Percentiles rank a stretch among this genome's conserved stretches.
phyloP scores from a whole-genome alignment of 2,797 vertebrate genomes.

The Anolis apletophallus region DNA sequence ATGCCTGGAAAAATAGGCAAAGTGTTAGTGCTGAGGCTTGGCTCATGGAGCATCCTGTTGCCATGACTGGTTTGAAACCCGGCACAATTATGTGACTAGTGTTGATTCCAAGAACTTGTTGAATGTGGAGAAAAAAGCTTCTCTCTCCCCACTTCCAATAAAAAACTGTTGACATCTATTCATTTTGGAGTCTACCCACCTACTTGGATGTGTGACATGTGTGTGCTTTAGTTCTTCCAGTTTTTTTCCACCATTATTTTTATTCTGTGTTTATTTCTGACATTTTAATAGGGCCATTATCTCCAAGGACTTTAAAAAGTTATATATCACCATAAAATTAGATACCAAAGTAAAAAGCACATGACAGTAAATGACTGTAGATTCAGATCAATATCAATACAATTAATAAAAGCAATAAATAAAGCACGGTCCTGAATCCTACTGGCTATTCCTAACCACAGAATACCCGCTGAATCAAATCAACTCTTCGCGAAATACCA shows the following conservation, averaged over 20 bases:
- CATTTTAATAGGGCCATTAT: conserved; percentile 5
- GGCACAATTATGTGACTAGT: neutral
- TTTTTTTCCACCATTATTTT: neutral
- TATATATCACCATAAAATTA: neutral
- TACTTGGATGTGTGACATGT: neutral
- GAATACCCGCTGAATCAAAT: too few species aligned
- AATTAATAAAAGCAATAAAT: neutral
- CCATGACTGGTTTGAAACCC: conserved; percentile 6
- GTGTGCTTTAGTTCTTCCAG: neutral
- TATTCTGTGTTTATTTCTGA: neutral
- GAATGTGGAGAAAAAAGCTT: neutral
- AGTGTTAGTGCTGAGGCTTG: too few species aligned
- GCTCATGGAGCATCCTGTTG: neutral
- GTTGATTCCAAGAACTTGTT: neutral
- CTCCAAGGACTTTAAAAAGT: neutral
- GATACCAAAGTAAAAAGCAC: neutral
- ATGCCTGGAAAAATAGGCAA: neutral
- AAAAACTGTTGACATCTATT: neutral
- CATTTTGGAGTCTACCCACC: neutral
- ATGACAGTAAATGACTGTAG: neutral
- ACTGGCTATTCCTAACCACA: neutral
- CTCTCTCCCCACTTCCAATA: neutral
- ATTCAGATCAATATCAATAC: neutral
- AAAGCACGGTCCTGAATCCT: neutral
- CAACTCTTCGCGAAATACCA: too few species aligned